These are phyloP conservation scores for Mythimna vitellina DNA, from an alignment of 2,888 invertebrate genomes.

Conservation along the genomic window DNA sequence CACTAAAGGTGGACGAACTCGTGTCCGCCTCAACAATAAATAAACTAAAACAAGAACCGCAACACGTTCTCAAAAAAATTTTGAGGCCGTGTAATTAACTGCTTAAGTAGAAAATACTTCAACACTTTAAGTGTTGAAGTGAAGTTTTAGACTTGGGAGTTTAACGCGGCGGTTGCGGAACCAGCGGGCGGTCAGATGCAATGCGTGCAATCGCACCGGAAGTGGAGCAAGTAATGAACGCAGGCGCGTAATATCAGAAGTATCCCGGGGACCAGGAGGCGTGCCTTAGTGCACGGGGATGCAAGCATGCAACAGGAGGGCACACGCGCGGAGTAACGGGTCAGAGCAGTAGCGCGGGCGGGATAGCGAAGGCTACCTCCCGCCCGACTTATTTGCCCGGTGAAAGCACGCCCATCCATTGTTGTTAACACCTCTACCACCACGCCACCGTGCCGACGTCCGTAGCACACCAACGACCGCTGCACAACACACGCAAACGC, in stretches of 20 bases:
- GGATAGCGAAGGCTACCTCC: conserved; percentile 73
- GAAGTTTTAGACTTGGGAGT: conserved; percentile 4
- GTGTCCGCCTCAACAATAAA: background rate
- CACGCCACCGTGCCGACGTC: conserved; percentile 18
- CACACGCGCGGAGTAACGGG: conserved; percentile 55
- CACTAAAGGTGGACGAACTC: conserved; percentile 16
- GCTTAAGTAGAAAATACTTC: background rate
- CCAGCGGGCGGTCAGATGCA: conserved; percentile 53
- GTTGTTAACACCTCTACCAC: conserved; percentile 46
- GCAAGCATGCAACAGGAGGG: conserved; percentile 71
- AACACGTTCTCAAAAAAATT: conserved; percentile 28
- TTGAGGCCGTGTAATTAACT: conserved; percentile 20
- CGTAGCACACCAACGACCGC: conserved; percentile 30
- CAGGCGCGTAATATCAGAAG: conserved; percentile 59
- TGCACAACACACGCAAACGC: conserved; percentile 16
- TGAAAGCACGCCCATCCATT: conserved; percentile 71
- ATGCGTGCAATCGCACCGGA: conserved; percentile 65
- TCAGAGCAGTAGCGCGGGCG: conserved; percentile 70
- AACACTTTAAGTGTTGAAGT: conserved; percentile 15
- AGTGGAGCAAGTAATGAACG: conserved; percentile 67
- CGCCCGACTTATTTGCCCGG: conserved; percentile 74
- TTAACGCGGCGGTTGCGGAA: conserved; percentile 17
- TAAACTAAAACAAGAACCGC: conserved; percentile 3
- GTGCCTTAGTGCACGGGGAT: conserved; percentile 73
- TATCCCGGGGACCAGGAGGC: conserved; percentile 71